These are phyloP conservation scores for Galaxias olidus DNA, from an alignment of 2,797 vertebrate species.

Conservation along the genomic window DNA sequence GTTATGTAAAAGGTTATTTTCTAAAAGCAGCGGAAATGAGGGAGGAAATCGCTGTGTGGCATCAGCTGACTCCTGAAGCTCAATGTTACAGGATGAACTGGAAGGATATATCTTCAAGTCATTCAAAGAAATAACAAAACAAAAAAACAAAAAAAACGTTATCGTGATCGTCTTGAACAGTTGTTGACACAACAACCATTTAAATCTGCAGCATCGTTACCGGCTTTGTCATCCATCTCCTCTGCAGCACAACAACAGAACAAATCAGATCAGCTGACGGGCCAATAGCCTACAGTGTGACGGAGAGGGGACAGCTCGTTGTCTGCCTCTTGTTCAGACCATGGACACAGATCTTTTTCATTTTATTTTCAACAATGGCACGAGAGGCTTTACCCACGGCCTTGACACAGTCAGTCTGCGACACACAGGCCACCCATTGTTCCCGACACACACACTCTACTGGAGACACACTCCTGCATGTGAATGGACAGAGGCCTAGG, in stretches of 20 bases:
- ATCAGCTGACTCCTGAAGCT: constrained; percentile 2
- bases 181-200: no score
- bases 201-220: no score
- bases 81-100: constrained; percentile 15
- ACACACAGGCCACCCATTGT: constrained; percentile 8
- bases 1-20: constrained; percentile 27
- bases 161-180: no score
- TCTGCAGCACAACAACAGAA: no score
- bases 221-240: no score
- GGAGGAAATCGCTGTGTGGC: constrained; percentile 11
- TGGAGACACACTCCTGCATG: not conserved
- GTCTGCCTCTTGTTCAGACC: no score
- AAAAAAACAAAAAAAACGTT: not conserved
- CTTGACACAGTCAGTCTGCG: not conserved
- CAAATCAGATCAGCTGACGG: no score
- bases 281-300: no score
- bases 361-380: not conserved
- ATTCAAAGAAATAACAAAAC: not conserved
- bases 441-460: not conserved
- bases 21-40: constrained; percentile 30
- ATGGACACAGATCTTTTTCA: not conserved
- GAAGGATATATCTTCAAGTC: not conserved
- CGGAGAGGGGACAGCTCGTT: no score
- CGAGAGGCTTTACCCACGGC: not conserved
- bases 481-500: not conserved